Conservation (phyloP, 2,113 vertebrate genomes). For the Dicrurus megarhynchus region DNA sequence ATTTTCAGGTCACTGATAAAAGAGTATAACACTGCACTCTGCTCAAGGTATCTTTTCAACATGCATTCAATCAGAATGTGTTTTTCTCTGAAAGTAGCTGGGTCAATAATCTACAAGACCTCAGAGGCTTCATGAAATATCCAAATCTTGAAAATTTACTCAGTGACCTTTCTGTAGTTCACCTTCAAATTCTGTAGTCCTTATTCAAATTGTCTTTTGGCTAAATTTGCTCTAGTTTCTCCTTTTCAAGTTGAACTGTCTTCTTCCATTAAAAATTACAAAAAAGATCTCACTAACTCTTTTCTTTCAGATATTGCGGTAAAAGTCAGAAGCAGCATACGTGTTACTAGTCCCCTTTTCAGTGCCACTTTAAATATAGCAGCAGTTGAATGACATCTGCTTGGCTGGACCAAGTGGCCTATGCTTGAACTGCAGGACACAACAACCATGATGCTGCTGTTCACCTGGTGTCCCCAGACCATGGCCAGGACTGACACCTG, state of each 20-base stretch:
- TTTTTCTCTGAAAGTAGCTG: background rate
- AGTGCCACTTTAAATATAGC: background rate
- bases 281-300: background rate
- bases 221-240: background rate
- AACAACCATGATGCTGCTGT: accelerated
- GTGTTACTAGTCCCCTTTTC: background rate
- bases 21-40: background rate
- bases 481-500: accelerated
- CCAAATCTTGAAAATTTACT: background rate
- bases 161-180: background rate
- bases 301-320: background rate
- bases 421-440: background rate
- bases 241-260: background rate
- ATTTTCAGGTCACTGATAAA: background rate
- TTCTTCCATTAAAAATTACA: background rate
- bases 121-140: background rate
- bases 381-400: background rate
- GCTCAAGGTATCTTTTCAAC: background rate
- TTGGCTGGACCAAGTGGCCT: background rate
- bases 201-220: background rate
- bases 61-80: background rate
- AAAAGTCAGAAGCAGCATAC: background rate
- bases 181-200: background rate
- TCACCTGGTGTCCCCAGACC: background rate
- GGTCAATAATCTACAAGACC: background rate